Evolutionary conservation across 2,113 vertebrate genomes (phyloP).

Genomic region (Elachura formosa): DNA sequence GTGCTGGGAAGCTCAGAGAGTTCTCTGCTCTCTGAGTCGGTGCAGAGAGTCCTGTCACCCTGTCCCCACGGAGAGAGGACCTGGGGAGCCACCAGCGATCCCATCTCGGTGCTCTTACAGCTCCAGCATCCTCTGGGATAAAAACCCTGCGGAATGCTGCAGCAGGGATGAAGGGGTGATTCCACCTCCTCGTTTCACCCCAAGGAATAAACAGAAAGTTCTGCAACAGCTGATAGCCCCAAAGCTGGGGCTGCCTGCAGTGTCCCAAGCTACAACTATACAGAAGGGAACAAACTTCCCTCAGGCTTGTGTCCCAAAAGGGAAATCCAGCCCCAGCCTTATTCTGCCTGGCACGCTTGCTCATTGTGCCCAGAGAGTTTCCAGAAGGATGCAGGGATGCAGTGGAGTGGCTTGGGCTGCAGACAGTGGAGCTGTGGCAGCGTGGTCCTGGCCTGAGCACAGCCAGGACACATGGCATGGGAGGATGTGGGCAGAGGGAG

Average conservation of each 20-base stretch:
- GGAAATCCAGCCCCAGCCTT: neutral
- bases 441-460: rapidly evolving
- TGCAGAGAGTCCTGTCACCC: neutral
- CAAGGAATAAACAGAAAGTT: neutral
- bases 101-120: rapidly evolving
- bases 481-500: neutral
- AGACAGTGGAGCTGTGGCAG: rapidly evolving
- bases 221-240: neutral
- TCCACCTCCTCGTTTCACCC: neutral
- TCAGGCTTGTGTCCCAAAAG: neutral
- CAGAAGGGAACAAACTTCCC: rapidly evolving
- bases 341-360: neutral
- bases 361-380: neutral
- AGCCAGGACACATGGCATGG: neutral
- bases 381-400: neutral
- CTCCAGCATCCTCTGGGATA: neutral
- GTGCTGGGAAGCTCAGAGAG: neutral
- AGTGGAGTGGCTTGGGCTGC: neutral
- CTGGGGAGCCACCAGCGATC: neutral
- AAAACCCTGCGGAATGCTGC: neutral
- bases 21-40: no score
- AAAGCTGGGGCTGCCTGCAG: neutral
- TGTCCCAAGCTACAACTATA: neutral
- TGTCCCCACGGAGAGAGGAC: rapidly evolving
- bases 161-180: neutral